Percentiles rank a stretch among this genome's conserved stretches.
These are phyloP conservation scores for Onychostoma macrolepis DNA, from an alignment of 2,113 vertebrate genomes.

Conservation along the genomic window DNA sequence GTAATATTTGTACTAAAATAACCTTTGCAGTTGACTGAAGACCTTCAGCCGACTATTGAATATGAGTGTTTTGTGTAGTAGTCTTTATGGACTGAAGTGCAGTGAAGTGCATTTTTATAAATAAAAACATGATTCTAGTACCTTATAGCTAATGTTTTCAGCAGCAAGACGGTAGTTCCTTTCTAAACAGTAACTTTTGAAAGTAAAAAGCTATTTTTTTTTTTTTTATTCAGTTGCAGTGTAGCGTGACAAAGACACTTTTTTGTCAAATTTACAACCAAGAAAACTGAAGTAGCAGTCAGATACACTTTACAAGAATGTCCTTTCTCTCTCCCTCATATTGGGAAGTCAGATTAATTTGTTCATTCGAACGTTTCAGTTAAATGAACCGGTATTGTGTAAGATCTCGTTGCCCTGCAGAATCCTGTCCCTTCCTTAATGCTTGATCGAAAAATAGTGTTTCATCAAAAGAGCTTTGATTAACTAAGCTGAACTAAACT, in stretches of 20 bases:
- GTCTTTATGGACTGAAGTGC: not conserved
- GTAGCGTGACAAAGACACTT: not conserved
- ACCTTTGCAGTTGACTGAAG: not conserved
- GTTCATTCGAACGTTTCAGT: not conserved
- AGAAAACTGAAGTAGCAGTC: not conserved
- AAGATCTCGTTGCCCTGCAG: not conserved
- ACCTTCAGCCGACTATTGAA: not conserved
- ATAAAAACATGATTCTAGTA: not conserved
- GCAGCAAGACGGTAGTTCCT: not conserved
- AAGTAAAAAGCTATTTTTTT: not conserved
- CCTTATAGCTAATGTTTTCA: not conserved
- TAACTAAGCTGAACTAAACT: not conserved
- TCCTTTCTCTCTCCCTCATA: not conserved
- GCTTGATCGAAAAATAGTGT: not conserved
- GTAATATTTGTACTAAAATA: not conserved
- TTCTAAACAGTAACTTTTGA: not conserved
- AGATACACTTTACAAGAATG: not conserved
- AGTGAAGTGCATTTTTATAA: not conserved
- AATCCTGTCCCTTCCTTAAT: not conserved
- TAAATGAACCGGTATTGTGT: not conserved
- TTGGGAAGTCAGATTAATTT: not conserved
- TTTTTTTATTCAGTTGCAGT: not conserved
- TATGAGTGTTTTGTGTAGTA: not conserved
- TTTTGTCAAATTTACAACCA: not conserved
- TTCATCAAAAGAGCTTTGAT: slow-evolving; percentile 1